Evolutionary conservation across 1,140 invertebrate species (phyloP).

Genomic region (Homalodisca vitripennis): DNA sequence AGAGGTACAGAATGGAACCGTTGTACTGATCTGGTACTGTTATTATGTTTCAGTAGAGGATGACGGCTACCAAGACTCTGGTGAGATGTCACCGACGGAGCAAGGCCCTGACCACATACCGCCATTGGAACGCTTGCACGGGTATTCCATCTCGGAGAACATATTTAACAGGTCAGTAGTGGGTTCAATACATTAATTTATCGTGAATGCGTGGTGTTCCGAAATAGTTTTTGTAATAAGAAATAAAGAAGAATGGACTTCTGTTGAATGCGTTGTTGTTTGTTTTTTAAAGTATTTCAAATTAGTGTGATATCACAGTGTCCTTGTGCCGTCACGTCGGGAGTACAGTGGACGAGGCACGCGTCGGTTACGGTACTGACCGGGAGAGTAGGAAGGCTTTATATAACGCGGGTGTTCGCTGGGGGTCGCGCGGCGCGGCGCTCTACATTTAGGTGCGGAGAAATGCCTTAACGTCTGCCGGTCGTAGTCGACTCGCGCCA

Average conservation of each 20-base stretch:
- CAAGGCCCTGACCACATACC: not conserved
- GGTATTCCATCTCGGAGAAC: not conserved
- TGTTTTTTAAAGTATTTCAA: no score
- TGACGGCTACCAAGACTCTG: not conserved
- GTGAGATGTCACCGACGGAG: not conserved
- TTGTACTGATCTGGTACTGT: no score
- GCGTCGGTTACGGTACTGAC: not conserved
- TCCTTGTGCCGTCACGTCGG: no score
- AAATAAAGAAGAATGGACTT: no score
- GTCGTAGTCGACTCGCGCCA: not conserved
- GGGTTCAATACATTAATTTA: no score
- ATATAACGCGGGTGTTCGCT: conserved; percentile 17
- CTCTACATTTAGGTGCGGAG: conserved; percentile 7
- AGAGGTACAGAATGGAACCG: no score
- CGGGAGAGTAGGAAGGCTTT: not conserved
- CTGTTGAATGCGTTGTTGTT: no score
- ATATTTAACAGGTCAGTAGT: conserved; percentile 20
- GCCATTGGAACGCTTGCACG: not conserved
- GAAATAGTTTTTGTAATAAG: no score
- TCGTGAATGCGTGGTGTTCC: no score
- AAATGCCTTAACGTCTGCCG: conserved; percentile 26
- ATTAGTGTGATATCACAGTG: no score
- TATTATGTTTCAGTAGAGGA: conserved; percentile 10
- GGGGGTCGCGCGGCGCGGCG: conserved; percentile 27
- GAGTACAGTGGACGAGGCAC: not conserved